phyloP scores from a whole-genome alignment of 2,113 vertebrate genomes.

The Diglossa brunneiventris region DNA sequence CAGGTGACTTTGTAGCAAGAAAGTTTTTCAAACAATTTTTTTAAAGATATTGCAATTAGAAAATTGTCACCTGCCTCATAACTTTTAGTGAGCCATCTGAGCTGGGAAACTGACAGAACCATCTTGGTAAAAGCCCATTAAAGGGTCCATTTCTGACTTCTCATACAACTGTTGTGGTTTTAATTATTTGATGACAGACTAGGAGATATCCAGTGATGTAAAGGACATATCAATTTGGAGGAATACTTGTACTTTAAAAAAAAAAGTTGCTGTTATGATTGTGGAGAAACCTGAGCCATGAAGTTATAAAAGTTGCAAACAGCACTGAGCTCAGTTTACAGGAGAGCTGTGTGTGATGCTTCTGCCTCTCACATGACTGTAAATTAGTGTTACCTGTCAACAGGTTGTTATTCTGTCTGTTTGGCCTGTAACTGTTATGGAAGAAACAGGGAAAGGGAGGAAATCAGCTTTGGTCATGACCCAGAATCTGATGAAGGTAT shows the following conservation, averaged over 20 bases:
- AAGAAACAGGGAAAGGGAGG: not conserved
- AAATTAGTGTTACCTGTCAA: slow-evolving; percentile 34
- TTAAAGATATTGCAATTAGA: not conserved
- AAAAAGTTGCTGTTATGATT: not conserved
- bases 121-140: not conserved
- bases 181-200: slow-evolving; percentile 20
- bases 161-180: not conserved
- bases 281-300: not conserved
- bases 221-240: not conserved
- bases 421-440: not conserved
- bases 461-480: slow-evolving; percentile 12
- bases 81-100: not conserved
- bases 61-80: not conserved
- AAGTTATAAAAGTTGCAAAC: not conserved
- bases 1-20: not conserved
- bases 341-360: not conserved
- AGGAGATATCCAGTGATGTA: not conserved
- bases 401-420: slow-evolving; percentile 19
- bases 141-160: not conserved
- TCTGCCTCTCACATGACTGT: not conserved
- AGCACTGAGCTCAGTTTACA: slow-evolving; percentile 1
- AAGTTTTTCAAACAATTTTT: not conserved
- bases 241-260: not conserved
- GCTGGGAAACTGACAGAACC: not conserved
- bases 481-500: not conserved